A percentile compares a stretch with the other conserved stretches of the same genome.
Conservation (phyloP, 2,113 vertebrate species). For the Microcebus jonahi region DNA sequence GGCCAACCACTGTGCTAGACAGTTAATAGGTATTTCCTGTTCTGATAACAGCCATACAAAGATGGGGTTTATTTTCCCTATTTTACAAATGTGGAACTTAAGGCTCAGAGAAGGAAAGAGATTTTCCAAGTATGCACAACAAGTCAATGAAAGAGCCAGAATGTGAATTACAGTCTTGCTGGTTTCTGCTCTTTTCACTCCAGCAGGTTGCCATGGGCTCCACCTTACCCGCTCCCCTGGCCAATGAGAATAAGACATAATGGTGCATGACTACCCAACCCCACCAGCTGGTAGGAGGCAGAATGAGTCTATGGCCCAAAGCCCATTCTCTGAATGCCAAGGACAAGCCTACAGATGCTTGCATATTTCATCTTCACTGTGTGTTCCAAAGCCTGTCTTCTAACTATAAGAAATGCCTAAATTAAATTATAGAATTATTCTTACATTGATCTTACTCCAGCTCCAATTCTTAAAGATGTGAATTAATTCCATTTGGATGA, state of each 20-base stretch:
- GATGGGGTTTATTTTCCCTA: background rate
- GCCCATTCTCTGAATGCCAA: conserved; percentile 68
- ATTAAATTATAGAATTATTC: conserved; percentile 65
- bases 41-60: background rate
- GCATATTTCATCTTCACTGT: conserved; percentile 29
- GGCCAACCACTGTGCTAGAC: background rate
- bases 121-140: background rate
- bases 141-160: background rate
- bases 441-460: conserved; percentile 56
- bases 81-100: background rate
- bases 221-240: background rate
- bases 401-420: conserved; percentile 55
- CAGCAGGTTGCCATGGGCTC: background rate
- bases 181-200: conserved; percentile 9
- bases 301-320: conserved; percentile 57
- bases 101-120: background rate
- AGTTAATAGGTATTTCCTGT: background rate
- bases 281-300: conserved; percentile 51
- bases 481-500: conserved; percentile 68
- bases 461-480: conserved; percentile 62
- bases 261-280: conserved; percentile 6
- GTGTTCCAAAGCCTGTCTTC: conserved; percentile 72
- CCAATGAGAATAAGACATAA: conserved; percentile 35
- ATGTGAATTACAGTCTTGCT: background rate
- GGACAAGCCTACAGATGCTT: conserved; percentile 63